Percentiles rank a stretch among this genome's conserved stretches.
These are phyloP conservation scores for Theristicus caerulescens DNA, from an alignment of 2,113 vertebrate genomes.

Conservation along the genomic window DNA sequence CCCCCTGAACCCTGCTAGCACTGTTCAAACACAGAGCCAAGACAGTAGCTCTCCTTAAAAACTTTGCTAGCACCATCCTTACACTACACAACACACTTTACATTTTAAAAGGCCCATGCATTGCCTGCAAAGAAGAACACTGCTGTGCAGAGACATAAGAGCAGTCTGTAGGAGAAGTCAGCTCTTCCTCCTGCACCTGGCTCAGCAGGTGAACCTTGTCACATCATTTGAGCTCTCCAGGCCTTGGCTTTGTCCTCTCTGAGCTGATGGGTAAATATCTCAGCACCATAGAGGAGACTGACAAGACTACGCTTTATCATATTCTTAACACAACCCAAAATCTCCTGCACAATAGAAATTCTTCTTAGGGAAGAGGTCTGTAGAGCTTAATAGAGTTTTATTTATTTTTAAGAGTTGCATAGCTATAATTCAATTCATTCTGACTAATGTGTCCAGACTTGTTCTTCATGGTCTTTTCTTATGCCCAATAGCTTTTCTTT, in stretches of 20 bases:
- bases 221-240: background rate
- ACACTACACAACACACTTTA: fast-evolving
- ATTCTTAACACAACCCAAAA: background rate
- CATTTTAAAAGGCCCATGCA: fast-evolving
- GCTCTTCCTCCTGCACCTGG: background rate
- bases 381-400: background rate
- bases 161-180: fast-evolving
- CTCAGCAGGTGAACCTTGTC: background rate
- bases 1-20: background rate
- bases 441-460: background rate
- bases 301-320: background rate
- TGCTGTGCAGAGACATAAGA: background rate
- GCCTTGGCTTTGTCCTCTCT: background rate
- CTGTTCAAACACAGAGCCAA: background rate
- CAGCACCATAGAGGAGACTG: background rate
- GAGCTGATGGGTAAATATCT: background rate
- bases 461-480: background rate
- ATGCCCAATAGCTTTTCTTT: background rate
- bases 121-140: background rate
- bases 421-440: background rate
- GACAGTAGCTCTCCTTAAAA: background rate
- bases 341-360: background rate
- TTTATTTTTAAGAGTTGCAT: background rate
- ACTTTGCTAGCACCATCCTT: background rate
- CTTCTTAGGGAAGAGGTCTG: background rate